These are phyloP conservation scores for Pristionchus exspectatus DNA, from an alignment of 2,888 invertebrate species.

Conservation along the genomic window DNA sequence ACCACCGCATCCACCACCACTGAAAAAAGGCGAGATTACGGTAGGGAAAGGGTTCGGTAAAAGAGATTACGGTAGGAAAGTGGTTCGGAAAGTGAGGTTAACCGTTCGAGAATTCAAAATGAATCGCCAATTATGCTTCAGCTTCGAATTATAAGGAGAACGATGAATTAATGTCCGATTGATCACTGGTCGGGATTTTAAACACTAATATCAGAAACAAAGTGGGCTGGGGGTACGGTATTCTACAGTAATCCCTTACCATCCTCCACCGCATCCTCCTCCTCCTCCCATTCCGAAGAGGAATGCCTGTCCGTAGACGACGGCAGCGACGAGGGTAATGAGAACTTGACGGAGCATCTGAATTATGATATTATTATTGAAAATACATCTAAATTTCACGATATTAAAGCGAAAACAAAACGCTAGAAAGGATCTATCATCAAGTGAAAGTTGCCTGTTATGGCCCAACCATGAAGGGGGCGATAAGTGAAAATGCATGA, in stretches of 20 bases:
- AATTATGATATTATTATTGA: neutral
- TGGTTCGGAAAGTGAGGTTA: neutral
- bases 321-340: neutral
- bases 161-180: too few species aligned
- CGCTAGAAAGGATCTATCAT: neutral
- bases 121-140: too few species aligned
- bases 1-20: conserved; percentile 42
- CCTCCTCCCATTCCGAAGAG: conserved; percentile 50
- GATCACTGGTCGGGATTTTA: too few species aligned
- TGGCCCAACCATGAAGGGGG: neutral
- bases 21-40: neutral
- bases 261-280: conserved; percentile 49
- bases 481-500: neutral
- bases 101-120: neutral
- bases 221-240: too few species aligned
- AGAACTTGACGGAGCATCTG: conserved; percentile 49
- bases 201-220: too few species aligned
- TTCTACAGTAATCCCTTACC: neutral
- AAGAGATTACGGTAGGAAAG: neutral
- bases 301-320: conserved; percentile 37
- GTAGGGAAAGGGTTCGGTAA: too few species aligned
- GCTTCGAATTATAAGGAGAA: too few species aligned
- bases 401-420: neutral
- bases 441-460: neutral
- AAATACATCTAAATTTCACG: neutral